Percentiles rank a stretch among this genome's conserved stretches.
These are phyloP conservation scores for Delphinapterus leucas DNA, from an alignment of 2,113 vertebrate genomes.

Conservation along the genomic window DNA sequence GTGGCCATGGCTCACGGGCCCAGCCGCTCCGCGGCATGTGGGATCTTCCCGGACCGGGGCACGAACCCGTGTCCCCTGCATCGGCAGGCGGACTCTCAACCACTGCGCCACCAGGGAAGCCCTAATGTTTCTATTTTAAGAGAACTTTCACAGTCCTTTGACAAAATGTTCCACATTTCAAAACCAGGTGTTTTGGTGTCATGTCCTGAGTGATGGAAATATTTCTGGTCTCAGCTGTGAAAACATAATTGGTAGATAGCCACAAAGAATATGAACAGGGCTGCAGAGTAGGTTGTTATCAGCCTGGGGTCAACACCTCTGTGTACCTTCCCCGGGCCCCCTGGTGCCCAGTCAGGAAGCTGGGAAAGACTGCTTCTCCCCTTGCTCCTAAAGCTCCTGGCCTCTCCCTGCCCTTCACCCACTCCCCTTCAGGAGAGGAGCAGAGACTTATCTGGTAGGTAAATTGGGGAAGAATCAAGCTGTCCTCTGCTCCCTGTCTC, in stretches of 20 bases:
- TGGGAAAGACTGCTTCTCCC: neutral
- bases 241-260: neutral
- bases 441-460: too few species aligned
- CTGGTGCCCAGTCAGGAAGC: neutral
- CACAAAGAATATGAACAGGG: accelerated
- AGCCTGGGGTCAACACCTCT: neutral
- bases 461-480: neutral
- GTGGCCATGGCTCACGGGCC: too few species aligned
- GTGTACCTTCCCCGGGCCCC: neutral
- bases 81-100: too few species aligned
- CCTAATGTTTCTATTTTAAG: neutral
- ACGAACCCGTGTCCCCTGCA: too few species aligned
- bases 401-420: neutral
- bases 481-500: neutral
- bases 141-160: neutral
- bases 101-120: too few species aligned
- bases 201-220: neutral
- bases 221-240: neutral
- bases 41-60: too few species aligned
- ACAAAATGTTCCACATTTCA: neutral
- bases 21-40: too few species aligned
- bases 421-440: neutral
- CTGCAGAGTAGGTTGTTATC: neutral
- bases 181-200: neutral
- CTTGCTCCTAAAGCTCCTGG: neutral